Evolutionary conservation across 2,113 vertebrate species (phyloP), one percentile per base, ranked within the genome.

Genomic region (Erythrocercus mccallii): DNA sequence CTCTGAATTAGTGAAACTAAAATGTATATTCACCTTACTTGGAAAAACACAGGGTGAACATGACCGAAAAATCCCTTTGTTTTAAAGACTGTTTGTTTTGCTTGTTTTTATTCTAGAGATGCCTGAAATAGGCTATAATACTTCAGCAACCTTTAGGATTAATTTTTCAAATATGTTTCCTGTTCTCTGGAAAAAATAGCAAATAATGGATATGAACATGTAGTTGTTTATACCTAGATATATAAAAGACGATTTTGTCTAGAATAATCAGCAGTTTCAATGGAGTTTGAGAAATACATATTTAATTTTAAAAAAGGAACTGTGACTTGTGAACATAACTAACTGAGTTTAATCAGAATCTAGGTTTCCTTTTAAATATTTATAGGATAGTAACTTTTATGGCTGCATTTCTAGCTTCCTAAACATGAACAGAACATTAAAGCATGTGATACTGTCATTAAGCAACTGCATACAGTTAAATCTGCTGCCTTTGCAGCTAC

Each of bases 21-120:
- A 71, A 9, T 2, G 15, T 54, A 6, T 48, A n/a, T 71, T 87
- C 20, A 51, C 28, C 27, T 78, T 71, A 62, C 31, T 54, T 25
- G 13, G 19, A 81, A 87, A 28, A 68, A 62, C 21, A 23, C 48
- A 74, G 44, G 7, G 5, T 1, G 1, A 70, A 58, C 25, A 16
- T 1, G 15, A 56, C 8, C 0, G 2, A 57, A 76, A 56, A 33
- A 3, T 0, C 20, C 1, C 30, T 37, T 68, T 61, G 18, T 57
- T 81, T 81, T 74, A 81, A 50, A 50, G 33, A 33, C 53, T 35
- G 20, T 10, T 94, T 84, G 31, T 11, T 40, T 72, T 51, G 9
- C 5, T 90, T 68, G 8, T 3, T 68, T 88, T 86, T 73, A 40
- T 78, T 84, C 23, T 38, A 77, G 38, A 38, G 7, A 5, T 73